These are phyloP conservation scores for Drosophila varians DNA, from an alignment of 1,140 invertebrate genomes.

Conservation along the genomic window DNA sequence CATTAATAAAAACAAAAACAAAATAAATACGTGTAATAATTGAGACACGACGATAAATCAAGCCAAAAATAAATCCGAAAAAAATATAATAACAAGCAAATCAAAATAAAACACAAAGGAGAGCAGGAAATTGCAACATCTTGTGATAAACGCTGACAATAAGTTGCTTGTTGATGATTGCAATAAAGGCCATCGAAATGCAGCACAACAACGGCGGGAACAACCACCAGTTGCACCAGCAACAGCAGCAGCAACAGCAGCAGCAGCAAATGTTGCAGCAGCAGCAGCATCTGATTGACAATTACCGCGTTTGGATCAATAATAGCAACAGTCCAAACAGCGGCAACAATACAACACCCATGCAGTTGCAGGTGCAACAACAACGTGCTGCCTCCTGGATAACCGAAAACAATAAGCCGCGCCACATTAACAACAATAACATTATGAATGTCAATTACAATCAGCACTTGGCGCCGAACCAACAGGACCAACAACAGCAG, in stretches of 20 bases:
- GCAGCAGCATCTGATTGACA: conserved; percentile 46
- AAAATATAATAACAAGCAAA: conserved; percentile 17
- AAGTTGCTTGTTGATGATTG: conserved; percentile 75
- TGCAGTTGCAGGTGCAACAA: conserved; percentile 50
- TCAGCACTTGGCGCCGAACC: conserved; percentile 59
- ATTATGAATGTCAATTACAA: conserved; percentile 63
- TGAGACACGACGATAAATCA: conserved; percentile 31
- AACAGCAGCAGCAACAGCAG: conserved; percentile 25
- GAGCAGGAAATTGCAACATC: conserved; percentile 34
- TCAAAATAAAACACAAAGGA: conserved; percentile 19
- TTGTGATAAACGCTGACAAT: conserved; percentile 74
- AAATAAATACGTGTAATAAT: conserved; percentile 11
- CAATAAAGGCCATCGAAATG: conserved; percentile 68
- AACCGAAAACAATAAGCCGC: conserved; percentile 52
- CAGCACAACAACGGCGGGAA: conserved; percentile 63
- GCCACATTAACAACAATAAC: conserved; percentile 52
- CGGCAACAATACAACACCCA: conserved; percentile 23
- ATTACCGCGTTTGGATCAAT: conserved; percentile 57
- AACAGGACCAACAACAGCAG: conserved; percentile 49
- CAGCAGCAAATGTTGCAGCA: conserved; percentile 34
- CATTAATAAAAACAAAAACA: conserved; percentile 1
- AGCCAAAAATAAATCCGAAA: conserved; percentile 35
- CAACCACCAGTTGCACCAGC: conserved; percentile 47
- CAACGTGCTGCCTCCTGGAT: conserved; percentile 42
- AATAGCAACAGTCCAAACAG: conserved; percentile 11